Base-by-base conservation (phyloP, 1,140 invertebrate species). In the Octopus bimaculoides region DNA sequence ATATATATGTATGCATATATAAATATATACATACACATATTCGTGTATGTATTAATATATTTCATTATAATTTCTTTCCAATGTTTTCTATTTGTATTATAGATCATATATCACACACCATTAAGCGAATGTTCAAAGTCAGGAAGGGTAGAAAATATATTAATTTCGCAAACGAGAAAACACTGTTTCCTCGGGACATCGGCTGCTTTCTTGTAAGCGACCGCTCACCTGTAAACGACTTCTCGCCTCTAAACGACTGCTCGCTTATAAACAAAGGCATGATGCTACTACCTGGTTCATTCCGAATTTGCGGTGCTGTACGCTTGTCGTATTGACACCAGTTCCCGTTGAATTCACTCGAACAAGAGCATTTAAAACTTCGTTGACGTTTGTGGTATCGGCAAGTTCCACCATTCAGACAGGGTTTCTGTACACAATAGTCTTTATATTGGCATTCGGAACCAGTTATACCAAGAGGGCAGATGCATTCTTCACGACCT, bases 331-430 rank as follows among this genome's bases (percentile, higher is more conserved):
- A 26, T 8, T 76, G 14, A n/a, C 53, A 77, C 20, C 56, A 20
- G 17, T 77, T 54, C 5, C 76, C 79, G 4, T 53, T 54, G 14
- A 77, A 77, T 12, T 77, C 41, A 7, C 20, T 17, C 14, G 52
- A 52, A 52, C 74, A 75, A 8, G 52, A 53, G 26, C 74, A 75
- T 8, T 52, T 52, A 17, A 75, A 75, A 17, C 52, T 52, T 12
- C 75, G 10, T 53, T 56, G 10, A 54, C 79, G 17, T 54, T 53
- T 9, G 55, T 55, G 26, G 5, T 79, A 54, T 14, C 56, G 20
- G 73, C 83, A 84, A 52, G 66, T 77, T 1, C 83, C 83, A 10
- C 83, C 83, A 66, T 84, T 82, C 20, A 78, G 79, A 80, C 83
- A 84, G 17, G 84, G 82, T 74, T 81, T 80, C n/a, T 79, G 75